Evolutionary conservation across 2,888 invertebrate species (phyloP).

Genomic region (Tholera decimalis): DNA sequence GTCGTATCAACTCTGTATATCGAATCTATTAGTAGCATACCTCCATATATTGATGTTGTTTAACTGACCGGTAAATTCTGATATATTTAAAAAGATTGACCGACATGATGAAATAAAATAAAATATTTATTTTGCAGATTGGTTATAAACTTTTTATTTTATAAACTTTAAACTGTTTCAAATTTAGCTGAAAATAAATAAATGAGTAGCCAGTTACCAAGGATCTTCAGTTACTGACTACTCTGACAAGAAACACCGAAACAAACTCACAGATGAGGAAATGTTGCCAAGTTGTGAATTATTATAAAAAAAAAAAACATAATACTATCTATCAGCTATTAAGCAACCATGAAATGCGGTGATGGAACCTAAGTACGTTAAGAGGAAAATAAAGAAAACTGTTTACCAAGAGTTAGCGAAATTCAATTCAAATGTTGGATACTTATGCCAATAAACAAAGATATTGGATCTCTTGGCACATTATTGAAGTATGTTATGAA

Average conservation of each 20-base stretch:
- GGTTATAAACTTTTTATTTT: background rate
- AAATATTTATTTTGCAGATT: no score
- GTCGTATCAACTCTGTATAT: no score
- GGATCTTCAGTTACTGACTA: no score
- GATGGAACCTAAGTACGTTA: background rate
- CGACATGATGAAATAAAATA: no score
- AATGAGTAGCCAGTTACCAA: no score
- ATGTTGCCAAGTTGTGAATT: background rate
- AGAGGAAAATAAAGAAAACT: conserved; percentile 34
- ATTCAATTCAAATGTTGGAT: conserved; percentile 37
- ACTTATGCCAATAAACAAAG: conserved; percentile 44
- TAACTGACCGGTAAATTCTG: no score
- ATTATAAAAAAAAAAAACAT: background rate
- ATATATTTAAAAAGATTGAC: no score
- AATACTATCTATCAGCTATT: conserved; percentile 5
- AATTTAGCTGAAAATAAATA: no score
- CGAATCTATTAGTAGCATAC: background rate
- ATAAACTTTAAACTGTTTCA: background rate
- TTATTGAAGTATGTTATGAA: conserved; percentile 37
- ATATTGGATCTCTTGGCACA: conserved; percentile 53
- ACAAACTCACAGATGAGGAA: no score
- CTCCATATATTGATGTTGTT: no score
- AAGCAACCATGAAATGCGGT: conserved; percentile 6
- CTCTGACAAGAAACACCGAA: no score
- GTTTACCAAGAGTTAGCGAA: conserved; percentile 14